Evolutionary conservation across 2,888 invertebrate species (phyloP), one percentile per base, ranked within the genome.

Genomic region (Glomeris marginata): DNA sequence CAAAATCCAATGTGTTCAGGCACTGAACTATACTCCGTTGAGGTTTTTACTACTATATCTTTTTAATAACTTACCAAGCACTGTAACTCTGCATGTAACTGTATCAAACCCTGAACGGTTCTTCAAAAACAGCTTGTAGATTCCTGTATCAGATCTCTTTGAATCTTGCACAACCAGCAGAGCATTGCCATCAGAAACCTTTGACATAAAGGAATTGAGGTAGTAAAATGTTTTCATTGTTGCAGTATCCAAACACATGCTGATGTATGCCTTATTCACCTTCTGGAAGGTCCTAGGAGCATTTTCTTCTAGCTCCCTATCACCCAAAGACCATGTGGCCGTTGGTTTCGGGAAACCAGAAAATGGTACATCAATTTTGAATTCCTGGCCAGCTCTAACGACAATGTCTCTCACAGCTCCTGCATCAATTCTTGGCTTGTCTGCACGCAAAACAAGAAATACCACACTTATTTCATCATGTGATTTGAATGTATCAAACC

Each of bases 301-400:
- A 76, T 62, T 74, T 55, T 79, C 80, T 58, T 85, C 85, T 43
- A 91, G 71, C 6, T 81, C 74, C 56, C 76, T 77, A 62, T 90
- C 90, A 58, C 88, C 90, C 40, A 83, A 82, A 65, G 84, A 84
- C 91, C 97, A 95, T 36, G 83, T 77, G 1, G 94, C 91, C 2
- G 82, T 85, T 5, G 98, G 98, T 69, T 87, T 85, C 2, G 98
- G 97, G 77, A 91, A 86, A 56, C 92, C 94, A 59, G 84, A 78
- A 69, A 87, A 97, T 2, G 97, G 97, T 15, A 98, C 85, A 62
- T 88, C 86, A 63, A 98, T 91, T 59, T 86, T 84, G 73, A 98
- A 95, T 68, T 94, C 91, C 72, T 98, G 94, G 46, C 98, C 98
- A 55, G 97, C 97, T 57, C 88, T 80, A 2, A 98, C 94, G 3